Evolutionary conservation across 2,888 invertebrate genomes (phyloP).

Genomic region (Dryobotodes eremita): DNA sequence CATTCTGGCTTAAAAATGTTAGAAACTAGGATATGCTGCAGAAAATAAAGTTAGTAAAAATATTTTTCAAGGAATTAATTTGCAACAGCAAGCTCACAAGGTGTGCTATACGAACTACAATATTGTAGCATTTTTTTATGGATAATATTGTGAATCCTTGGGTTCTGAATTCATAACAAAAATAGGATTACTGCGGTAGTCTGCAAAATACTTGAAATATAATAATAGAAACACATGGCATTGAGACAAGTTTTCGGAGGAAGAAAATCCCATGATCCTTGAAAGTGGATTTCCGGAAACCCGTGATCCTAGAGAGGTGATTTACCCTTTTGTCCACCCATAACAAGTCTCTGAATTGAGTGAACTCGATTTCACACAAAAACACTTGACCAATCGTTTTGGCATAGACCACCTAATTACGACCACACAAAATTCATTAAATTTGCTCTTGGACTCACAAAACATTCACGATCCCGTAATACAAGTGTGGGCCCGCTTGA

Average conservation of each 20-base stretch:
- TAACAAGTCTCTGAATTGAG: constrained; percentile 34
- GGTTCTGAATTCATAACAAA: background rate
- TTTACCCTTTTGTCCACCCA: constrained; percentile 33
- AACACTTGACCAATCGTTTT: constrained; percentile 43
- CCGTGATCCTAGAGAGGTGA: constrained; percentile 14
- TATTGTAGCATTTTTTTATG: background rate
- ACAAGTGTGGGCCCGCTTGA: constrained; percentile 35
- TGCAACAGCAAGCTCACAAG: background rate
- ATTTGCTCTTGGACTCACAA: constrained; percentile 45
- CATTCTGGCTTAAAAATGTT: background rate
- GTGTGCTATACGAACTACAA: background rate
- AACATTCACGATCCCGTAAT: constrained; percentile 45
- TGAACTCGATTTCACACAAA: constrained; percentile 52
- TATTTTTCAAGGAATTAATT: background rate
- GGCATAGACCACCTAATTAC: constrained; percentile 44
- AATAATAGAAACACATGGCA: background rate
- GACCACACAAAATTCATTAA: constrained; percentile 53
- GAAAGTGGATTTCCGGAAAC: constrained; percentile 29
- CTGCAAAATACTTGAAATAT: background rate
- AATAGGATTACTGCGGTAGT: background rate
- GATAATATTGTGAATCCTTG: background rate
- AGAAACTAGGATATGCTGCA: background rate
- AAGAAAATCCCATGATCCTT: constrained; percentile 25
- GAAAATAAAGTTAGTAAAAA: background rate
- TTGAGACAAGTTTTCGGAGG: background rate